Base-by-base conservation (phyloP, 2,113 vertebrate genomes). In the Oncorhynchus nerka region DNA sequence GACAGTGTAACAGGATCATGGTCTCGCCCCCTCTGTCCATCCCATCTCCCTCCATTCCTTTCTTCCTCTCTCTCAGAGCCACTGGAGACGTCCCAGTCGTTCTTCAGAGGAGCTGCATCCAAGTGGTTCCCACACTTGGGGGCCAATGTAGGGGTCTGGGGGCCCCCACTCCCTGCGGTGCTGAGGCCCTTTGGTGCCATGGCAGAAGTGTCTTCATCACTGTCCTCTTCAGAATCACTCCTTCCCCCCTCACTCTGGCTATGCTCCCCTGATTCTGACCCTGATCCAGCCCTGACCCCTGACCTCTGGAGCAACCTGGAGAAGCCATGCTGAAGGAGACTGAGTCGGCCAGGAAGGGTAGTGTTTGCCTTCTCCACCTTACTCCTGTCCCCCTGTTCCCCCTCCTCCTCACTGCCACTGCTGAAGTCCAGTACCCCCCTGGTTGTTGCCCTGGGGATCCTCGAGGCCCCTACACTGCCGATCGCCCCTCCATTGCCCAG, bases 251-350 rank as follows among this genome's bases (percentile, higher is more conserved):
- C 87, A 13, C 77, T 85, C 28, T 71, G 30, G 70, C 71, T 86
- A 13, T 48, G 82, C 3, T 85, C 85, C 0, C 51, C 75, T 34
- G 39, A 22, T 24, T 68, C 73, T 8, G 78, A 16, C 83, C 79
- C 68, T 6, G 62, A 69, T 19, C 82, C 81, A 32, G 82, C 68
- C 66, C 62, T 73, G 34, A 71, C 75, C 76, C 84, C 67, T 70
- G 71, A 79, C 64, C 84, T 75, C 84, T 97, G 94, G 0, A 98
- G 89, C 51, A 96, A 70, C 73, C 85, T 93, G 45, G 94, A 96
- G 67, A 99, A 95, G 16, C 94, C 95, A 71, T 94, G 94, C 5
- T 96, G 95, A 30, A 94, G 84, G 68, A 97, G 93, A 57, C 88
- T 95, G 69, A 93, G 90, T 32, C 91, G 93, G 49, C 86, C 87